These are phyloP conservation scores for Esox lucius DNA, from an alignment of 2,797 vertebrate genomes.

Conservation along the genomic window DNA sequence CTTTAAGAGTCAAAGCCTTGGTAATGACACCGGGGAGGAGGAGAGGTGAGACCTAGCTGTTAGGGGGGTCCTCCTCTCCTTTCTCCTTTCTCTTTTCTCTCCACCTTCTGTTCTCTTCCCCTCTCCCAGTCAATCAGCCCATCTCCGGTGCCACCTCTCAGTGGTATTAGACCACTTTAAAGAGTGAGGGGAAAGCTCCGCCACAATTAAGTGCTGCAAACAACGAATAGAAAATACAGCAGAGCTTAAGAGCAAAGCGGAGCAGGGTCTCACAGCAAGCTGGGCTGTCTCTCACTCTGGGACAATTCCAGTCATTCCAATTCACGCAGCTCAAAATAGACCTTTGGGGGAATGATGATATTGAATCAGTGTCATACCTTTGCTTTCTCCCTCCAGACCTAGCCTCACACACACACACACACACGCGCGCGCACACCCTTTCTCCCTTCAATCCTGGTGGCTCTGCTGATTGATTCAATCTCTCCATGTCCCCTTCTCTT, in stretches of 20 bases:
- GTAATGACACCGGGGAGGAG: slow-evolving; percentile 72
- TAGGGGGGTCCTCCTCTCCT: slow-evolving; percentile 11
- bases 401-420: slow-evolving; percentile 9
- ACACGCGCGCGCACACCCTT: slow-evolving; percentile 21
- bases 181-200: slow-evolving; percentile 55
- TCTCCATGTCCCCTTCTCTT: slow-evolving; percentile 71
- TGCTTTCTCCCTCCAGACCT: slow-evolving; percentile 4
- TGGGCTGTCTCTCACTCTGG: slow-evolving; percentile 53
- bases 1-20: slow-evolving; percentile 72
- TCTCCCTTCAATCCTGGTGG: slow-evolving; percentile 54
- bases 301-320: slow-evolving; percentile 28
- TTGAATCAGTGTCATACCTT: slow-evolving; percentile 45
- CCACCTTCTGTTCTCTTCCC: slow-evolving; percentile 64
- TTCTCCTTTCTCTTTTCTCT: slow-evolving; percentile 36
- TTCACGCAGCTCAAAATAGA: slow-evolving; percentile 20
- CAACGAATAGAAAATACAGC: slow-evolving; percentile 67
- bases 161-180: slow-evolving; percentile 67
- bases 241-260: slow-evolving; percentile 38
- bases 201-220: slow-evolving; percentile 59
- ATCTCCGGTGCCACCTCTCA: slow-evolving; percentile 58
- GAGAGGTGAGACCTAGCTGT: slow-evolving; percentile 53
- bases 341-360: slow-evolving; percentile 34
- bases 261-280: slow-evolving; percentile 35
- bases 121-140: slow-evolving; percentile 65
- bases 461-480: slow-evolving; percentile 71